Conservation (phyloP, 2,797 vertebrate genomes). For the Sorex maritimensis region DNA sequence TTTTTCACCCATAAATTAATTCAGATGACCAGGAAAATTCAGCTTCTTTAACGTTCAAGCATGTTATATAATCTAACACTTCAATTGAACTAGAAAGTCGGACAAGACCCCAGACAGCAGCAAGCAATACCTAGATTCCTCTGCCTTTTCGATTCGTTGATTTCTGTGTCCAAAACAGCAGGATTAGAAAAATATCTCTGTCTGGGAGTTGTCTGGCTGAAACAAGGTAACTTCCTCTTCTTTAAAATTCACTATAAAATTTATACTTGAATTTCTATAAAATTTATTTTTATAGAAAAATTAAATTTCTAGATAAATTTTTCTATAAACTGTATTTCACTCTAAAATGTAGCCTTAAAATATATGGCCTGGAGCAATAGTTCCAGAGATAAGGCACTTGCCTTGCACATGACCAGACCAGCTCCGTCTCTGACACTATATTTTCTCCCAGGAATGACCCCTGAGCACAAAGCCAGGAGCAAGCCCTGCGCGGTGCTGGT, state of each 20-base stretch:
- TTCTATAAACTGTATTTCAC: too few species aligned
- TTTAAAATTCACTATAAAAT: constrained; percentile 29
- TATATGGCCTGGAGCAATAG: too few species aligned
- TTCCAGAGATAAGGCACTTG: too few species aligned
- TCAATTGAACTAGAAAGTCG: constrained; percentile 19
- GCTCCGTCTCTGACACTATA: too few species aligned
- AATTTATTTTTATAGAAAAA: too few species aligned
- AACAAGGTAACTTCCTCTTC: not conserved
- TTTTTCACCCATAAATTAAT: not conserved
- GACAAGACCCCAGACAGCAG: constrained; percentile 28
- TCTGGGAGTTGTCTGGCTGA: not conserved
- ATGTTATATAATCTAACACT: constrained; percentile 67
- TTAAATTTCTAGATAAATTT: too few species aligned
- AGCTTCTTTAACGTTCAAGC: constrained; percentile 7
- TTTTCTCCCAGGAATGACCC: too few species aligned
- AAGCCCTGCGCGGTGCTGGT: too few species aligned
- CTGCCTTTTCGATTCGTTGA: not conserved
- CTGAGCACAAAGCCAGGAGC: too few species aligned
- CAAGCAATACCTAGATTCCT: constrained; percentile 48
- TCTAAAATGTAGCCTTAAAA: too few species aligned
- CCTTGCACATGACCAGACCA: too few species aligned
- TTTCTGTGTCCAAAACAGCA: constrained; percentile 78
- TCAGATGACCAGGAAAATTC: constrained; percentile 25
- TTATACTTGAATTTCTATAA: not conserved
- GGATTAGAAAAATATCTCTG: too few species aligned